Base-by-base conservation (phyloP, 2,888 invertebrate genomes). In the Callosobruchus maculatus region DNA sequence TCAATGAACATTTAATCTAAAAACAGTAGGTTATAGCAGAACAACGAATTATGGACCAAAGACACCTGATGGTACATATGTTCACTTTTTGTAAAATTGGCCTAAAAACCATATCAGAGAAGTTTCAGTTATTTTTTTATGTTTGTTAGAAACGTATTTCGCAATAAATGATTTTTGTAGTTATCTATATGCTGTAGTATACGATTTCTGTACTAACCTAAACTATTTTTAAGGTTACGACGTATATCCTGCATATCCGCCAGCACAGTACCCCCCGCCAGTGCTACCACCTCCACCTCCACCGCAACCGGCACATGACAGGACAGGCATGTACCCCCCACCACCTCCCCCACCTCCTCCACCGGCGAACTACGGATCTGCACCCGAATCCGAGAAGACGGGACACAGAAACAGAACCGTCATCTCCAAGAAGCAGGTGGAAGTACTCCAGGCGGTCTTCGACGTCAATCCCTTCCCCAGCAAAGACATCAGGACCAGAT, bases 381-480 rank as follows among this genome's bases (percentile, higher is more conserved):
- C 67, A 20, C 7, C 30, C 1, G 31, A 20, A 13, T 20, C 20
- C 3, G 31, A 49, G 13, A 49, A 49, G 18, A 7, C 49, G 7
- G 49, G 49, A 49, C 49, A 49, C 18, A 73, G 75, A 13, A 73
- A 71, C 70, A 71, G 77, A 68, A 78, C 78, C n/a, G 68, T 70
- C 20, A 76, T 78, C 26, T 74, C 72, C 5, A 75, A 74, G 31
- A 66, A 67, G 13, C 78, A 78, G 49, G 71, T 74, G 2, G 70
- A 73, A 21, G 73, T 76, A 66, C 68, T 78, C 5, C 75, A 76
- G 30, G 72, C 68, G 20, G 74, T 71, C 22, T 78, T 76, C 68
- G 74, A 76, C 67, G 73, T 66, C 2, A 76, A 74, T 67, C 72
- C 72, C 9, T 77, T 78, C 22, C 72, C 74, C 4, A 72, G 75